Evolutionary conservation across 1,140 invertebrate genomes (phyloP).

Genomic region (Monochamus saltuarius): DNA sequence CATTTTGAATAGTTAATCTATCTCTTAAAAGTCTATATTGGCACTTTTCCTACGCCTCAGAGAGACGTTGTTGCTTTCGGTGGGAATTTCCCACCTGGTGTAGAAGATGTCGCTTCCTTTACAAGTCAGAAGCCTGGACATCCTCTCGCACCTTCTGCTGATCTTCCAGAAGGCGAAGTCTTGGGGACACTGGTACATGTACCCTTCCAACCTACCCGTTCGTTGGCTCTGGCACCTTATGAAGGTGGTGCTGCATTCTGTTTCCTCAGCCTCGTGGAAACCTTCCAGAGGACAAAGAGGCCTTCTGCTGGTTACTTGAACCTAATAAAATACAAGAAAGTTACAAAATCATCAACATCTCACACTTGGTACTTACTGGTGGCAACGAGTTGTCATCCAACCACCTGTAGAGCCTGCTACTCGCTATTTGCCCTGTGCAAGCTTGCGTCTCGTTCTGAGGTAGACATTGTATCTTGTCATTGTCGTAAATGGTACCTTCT

Average conservation of each 20-base stretch:
- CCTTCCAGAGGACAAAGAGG: slow-evolving; percentile 68
- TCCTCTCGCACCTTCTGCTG: slow-evolving; percentile 72
- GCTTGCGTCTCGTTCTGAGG: slow-evolving; percentile 59
- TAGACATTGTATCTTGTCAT: slow-evolving; percentile 70
- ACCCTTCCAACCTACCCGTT: slow-evolving; percentile 62
- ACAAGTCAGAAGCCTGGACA: slow-evolving; percentile 62
- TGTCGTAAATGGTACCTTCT: slow-evolving; percentile 73
- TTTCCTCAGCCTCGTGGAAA: slow-evolving; percentile 65
- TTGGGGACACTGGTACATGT: slow-evolving; percentile 74
- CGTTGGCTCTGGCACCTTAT: slow-evolving; percentile 66
- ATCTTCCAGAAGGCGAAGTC: slow-evolving; percentile 75
- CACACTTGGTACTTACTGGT: slow-evolving; percentile 57
- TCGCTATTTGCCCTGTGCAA: slow-evolving; percentile 59
- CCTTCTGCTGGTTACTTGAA: slow-evolving; percentile 56
- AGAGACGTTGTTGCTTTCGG: slow-evolving; percentile 55
- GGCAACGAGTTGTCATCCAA: slow-evolving; percentile 56
- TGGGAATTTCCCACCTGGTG: slow-evolving; percentile 56
- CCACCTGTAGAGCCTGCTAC: slow-evolving; percentile 57
- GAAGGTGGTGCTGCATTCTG: slow-evolving; percentile 69
- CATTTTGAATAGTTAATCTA: no score
- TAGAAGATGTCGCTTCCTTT: slow-evolving; percentile 49
- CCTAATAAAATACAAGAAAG: slow-evolving; percentile 59
- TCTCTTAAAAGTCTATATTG: background rate
- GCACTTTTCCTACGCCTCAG: slow-evolving; percentile 39
- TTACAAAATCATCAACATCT: no score